Base-by-base conservation (phyloP, 2,113 vertebrate genomes). In the Cyprinodon brontotheroides region DNA sequence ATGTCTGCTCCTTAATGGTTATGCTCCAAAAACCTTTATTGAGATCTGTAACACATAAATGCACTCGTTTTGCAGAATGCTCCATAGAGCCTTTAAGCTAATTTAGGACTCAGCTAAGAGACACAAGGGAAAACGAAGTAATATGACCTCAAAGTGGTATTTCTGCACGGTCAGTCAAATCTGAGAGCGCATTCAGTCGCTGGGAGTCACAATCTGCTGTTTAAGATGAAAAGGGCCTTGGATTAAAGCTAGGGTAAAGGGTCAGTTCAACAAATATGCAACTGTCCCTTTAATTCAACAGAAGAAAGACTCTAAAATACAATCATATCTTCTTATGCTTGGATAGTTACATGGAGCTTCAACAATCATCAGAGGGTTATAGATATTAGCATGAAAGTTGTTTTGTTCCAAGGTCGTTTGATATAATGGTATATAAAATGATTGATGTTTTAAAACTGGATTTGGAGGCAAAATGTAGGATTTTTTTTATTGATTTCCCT, bases 1-100 rank as follows among this genome's bases (percentile, higher is more conserved):
- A 17, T 14, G 61, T 62, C 77, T 70, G 74, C 74, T 70, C 22
- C 53, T 70, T 17, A 59, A 15, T 47, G 48, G 71, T 65, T 45
- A 60, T 77, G 67, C 70, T 47, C 60, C 61, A 59, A 62, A 45
- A 76, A 66, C 64, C 64, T 79, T 77, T 73, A 74, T 81, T 79
- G 79, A 47, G 63, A 74, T 41, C 50, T 72, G 67, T 6, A 73
- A 38, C 72, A 66, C 40, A 78, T 40, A 74, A 68, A 59, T 60
- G 41, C 48, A 15, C 20, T 69, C 12, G 41, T 66, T 62, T 7
- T 47, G 38, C 43, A 62, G 39, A 36, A 38, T 64, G 41, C 75
- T 50, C 50, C 17, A 17, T 4, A 0, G 50, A 57, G 50, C 50
- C 50, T 57, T 57, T 57, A 65, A 72, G 38, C 43, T 74, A 22